Base-by-base conservation (phyloP, 1,140 invertebrate species). In the Melanaphis sacchari region DNA sequence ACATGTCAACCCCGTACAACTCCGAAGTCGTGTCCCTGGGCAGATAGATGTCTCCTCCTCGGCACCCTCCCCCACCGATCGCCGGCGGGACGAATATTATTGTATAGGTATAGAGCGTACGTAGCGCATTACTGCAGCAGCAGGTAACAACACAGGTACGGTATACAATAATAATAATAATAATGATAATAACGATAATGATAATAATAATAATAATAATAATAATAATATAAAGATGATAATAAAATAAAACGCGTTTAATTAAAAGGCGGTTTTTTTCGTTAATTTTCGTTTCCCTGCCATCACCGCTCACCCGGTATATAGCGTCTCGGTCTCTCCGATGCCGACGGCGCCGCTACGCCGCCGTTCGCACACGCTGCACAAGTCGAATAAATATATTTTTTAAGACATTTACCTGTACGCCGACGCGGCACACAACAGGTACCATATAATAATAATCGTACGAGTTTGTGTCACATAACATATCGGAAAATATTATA, bases 171-270 rank as follows among this genome's bases (percentile, higher is more conserved):
- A 54, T 54, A 24, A 54, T 54, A 7, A 66, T 15, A 66, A 66
- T 66, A n/a, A 66, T 59, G 31, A 84, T 40, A 41, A 84, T 84
- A 84, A 84, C 9, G 38, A n/a, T 9, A 9, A 43, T 43, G 11
- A 84, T 41, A 40, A 87, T 52, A n/a, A 88, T 11, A 2, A 59
- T 38, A 88, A 88, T 49, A 38, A 87, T 49, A 36, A 46, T 87
- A 88, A 88, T 49, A 89, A 49, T 90, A 90, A 59, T 66, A 59
- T 66, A 59, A 90, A 26, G 11, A 41, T 18, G 89, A 59, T 59
- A 59, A 90, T 90, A 90, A 90, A 90, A 46, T 90, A 90, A 90
- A 90, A 90, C 89, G 89, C 89, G 52, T 90, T 90, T 90, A 90
- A 90, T 90, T 90, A 90, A 90, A 90, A 59, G 52, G 52, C 52